Evolutionary conservation across 2,113 vertebrate genomes (phyloP).

Genomic region (Syngnathus typhle): DNA sequence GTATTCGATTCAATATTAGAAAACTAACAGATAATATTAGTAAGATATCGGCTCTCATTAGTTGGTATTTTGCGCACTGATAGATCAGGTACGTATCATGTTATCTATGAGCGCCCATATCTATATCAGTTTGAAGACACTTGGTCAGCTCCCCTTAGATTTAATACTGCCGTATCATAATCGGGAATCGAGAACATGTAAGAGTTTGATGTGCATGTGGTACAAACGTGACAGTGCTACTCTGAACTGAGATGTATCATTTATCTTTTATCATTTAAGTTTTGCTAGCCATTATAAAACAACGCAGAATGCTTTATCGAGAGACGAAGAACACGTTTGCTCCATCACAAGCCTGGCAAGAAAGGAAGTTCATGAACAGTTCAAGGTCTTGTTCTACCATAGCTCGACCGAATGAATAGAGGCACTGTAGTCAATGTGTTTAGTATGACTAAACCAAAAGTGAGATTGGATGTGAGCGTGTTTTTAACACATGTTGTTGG

Average conservation of each 20-base stretch:
- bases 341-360: constrained; percentile 12
- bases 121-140: constrained; percentile 6
- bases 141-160: not conserved
- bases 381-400: constrained; percentile 32
- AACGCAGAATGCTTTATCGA: constrained; percentile 38
- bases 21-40: not conserved
- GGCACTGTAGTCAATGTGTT: constrained; percentile 2
- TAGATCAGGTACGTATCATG: not conserved
- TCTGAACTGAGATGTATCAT: not conserved
- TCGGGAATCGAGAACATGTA: not conserved
- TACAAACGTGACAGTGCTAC: constrained; percentile 21
- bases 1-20: not conserved
- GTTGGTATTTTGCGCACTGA: not conserved
- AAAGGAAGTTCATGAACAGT: constrained; percentile 27
- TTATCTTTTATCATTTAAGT: not conserved
- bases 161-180: not conserved
- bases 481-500: constrained; percentile 3
- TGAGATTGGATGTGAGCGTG: constrained; percentile 12
- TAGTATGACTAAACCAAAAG: constrained; percentile 11
- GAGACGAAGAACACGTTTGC: constrained; percentile 15
- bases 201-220: constrained; percentile 25
- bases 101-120: not conserved
- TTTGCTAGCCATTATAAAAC: constrained; percentile 31
- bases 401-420: not conserved
- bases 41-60: not conserved